Evolutionary conservation across 2,797 vertebrate species (phyloP).

Genomic region (Spinus pinus): DNA sequence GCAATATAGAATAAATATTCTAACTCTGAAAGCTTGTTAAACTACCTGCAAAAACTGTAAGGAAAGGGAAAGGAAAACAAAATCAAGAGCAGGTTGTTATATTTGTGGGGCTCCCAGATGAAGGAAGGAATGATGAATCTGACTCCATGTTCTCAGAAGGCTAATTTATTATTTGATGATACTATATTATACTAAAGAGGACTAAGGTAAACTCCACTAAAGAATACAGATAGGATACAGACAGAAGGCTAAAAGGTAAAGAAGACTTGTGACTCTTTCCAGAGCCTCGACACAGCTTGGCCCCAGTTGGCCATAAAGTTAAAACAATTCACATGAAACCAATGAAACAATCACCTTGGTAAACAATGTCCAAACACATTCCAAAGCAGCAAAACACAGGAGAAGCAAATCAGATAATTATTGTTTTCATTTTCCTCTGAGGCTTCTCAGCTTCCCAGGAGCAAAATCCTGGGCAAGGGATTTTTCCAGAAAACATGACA

Average conservation of each 20-base stretch:
- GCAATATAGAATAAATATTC: background rate
- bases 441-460: background rate
- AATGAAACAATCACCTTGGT: background rate
- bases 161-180: background rate
- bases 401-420: background rate
- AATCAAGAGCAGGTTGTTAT: background rate
- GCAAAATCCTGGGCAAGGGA: background rate
- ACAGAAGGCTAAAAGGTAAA: background rate
- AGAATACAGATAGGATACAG: background rate
- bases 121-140: background rate
- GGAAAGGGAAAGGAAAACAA: background rate
- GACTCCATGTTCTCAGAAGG: background rate
- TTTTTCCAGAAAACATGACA: background rate
- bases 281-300: background rate
- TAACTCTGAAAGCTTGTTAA: background rate
- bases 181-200: background rate
- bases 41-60: background rate
- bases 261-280: background rate
- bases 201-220: background rate
- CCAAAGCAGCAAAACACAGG: background rate
- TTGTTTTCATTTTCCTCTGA: background rate
- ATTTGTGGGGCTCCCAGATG: background rate
- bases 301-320: too few relatives aligned
- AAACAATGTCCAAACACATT: background rate
- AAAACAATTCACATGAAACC: background rate